Base-by-base conservation (phyloP, 2,113 vertebrate genomes). In the Poicephalus meyeri region DNA sequence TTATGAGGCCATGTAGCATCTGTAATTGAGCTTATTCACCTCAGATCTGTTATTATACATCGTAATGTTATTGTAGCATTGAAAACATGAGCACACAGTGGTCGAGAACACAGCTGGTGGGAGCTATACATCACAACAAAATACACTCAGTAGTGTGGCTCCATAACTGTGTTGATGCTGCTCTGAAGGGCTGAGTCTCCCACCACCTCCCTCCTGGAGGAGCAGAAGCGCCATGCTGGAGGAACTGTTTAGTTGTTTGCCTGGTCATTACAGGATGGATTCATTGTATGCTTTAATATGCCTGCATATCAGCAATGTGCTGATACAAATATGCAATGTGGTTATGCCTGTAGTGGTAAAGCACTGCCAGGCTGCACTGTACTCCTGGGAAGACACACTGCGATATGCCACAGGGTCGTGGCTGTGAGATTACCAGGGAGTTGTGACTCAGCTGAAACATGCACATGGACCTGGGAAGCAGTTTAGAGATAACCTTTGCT, bases 131-230 rank as follows among this genome's bases (percentile, higher is more conserved):
- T 10, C 33, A n/a, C 56, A 60, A 47, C 50, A 50, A 82, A n/a
- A 14, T 1, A 10, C 18, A 3, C 14, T 25, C 0, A 4, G 24
- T 3, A 5, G 25, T 5, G 11, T 8, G 26, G 10, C 19, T 47
- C 50, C 7, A 1, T 1, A 4, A 13, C n/a, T 18, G 44, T 10
- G 3, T 3, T 31, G 4, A 3, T 12, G 39, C 19, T 49, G 76
- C 41, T 26, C 9, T 14, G n/a, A 6, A 53, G 16, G 46, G 47
- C 63, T 29, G 19, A 2, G 17, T 2, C 24, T 33, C 50, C 20
- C 24, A 2, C 46, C 1, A 0, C 35, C 47, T n/a, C 47, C 33
- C 33, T 58, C 33, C 33, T 5, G 4, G 16, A 44, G 63, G 5
- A 47, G 72, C 35, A 80, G 58, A 56, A 50, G 33, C 42, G 12